Evolutionary conservation across 2,888 invertebrate genomes (phyloP).

Genomic region (Pseudeuparius sepicola): DNA sequence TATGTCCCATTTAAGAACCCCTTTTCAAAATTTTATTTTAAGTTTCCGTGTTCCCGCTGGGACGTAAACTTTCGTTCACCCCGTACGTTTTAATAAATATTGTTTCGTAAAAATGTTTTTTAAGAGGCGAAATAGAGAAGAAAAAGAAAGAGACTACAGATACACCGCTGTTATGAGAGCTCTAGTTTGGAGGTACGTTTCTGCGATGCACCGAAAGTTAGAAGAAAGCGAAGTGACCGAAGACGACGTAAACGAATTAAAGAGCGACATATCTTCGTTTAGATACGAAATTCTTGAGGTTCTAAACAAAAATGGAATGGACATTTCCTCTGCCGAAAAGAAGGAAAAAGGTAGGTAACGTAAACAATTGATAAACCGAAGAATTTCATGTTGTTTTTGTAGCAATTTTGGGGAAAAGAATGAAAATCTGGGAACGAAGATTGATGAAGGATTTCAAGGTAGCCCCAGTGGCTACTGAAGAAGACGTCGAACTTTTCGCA

Average conservation of each 20-base stretch:
- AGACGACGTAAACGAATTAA: conserved; percentile 89
- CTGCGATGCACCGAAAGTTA: conserved; percentile 72
- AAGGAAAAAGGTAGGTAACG: conserved; percentile 59
- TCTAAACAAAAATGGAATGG: conserved; percentile 79
- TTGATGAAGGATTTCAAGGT: conserved; percentile 85
- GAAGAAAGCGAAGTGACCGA: conserved; percentile 84
- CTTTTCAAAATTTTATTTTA: no score
- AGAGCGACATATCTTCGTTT: conserved; percentile 86
- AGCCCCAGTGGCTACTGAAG: conserved; percentile 56
- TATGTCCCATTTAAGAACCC: no score
- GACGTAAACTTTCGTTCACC: no score
- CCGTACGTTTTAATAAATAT: no score
- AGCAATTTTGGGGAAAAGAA: conserved; percentile 67
- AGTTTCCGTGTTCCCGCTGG: no score
- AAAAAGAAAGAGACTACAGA: conserved; percentile 56
- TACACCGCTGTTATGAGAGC: conserved; percentile 81
- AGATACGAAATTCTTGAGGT: conserved; percentile 87
- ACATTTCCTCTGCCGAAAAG: conserved; percentile 61
- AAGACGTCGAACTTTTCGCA: conserved; percentile 40
- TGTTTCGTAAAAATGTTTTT: conserved; percentile 15
- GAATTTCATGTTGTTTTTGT: conserved; percentile 19
- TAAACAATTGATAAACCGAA: conserved; percentile 2
- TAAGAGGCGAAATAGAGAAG: conserved; percentile 47
- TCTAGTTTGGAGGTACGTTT: conserved; percentile 85
- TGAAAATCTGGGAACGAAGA: conserved; percentile 78